A percentile compares a stretch with the other conserved stretches of the same genome.
Conservation (phyloP, 35 echinoderm and acorn worm genomes). For the Diadema setosum region DNA sequence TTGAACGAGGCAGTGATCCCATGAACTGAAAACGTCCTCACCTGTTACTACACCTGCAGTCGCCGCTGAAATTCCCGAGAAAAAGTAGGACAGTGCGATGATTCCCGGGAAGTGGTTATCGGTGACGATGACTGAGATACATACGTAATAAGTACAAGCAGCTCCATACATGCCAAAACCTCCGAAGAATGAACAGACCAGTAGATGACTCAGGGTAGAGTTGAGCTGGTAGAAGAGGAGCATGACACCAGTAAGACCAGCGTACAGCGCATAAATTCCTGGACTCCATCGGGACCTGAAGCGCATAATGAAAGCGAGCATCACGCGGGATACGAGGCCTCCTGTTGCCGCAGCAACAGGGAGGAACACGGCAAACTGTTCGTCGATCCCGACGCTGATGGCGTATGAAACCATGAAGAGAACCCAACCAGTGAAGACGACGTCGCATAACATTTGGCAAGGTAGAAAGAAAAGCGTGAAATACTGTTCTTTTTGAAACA, state of each 20-base stretch:
- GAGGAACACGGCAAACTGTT: not conserved
- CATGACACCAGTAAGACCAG: not conserved
- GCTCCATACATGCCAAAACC: not conserved
- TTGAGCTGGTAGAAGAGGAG: not conserved
- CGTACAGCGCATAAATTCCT: not conserved
- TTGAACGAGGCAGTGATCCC: too few relatives aligned
- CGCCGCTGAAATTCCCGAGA: not conserved
- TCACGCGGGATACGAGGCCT: not conserved
- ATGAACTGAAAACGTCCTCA: too few relatives aligned
- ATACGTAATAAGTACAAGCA: not conserved
- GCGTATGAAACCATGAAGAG: constrained; percentile 4
- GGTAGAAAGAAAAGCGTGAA: not conserved
- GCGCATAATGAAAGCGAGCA: not conserved
- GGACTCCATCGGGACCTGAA: not conserved
- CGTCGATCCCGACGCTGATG: not conserved
- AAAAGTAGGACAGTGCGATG: not conserved
- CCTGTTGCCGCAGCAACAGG: not conserved
- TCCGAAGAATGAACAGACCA: not conserved
- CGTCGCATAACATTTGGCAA: not conserved
- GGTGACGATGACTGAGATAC: not conserved
- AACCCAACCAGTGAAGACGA: not conserved
- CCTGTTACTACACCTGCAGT: not conserved
- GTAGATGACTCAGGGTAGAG: not conserved
- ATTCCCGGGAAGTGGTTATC: not conserved
- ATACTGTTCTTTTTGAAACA: not conserved